Percentiles rank a stretch among this genome's conserved stretches.
Evolutionary conservation across 2,797 vertebrate genomes (phyloP).

Genomic region (Molothrus ater): DNA sequence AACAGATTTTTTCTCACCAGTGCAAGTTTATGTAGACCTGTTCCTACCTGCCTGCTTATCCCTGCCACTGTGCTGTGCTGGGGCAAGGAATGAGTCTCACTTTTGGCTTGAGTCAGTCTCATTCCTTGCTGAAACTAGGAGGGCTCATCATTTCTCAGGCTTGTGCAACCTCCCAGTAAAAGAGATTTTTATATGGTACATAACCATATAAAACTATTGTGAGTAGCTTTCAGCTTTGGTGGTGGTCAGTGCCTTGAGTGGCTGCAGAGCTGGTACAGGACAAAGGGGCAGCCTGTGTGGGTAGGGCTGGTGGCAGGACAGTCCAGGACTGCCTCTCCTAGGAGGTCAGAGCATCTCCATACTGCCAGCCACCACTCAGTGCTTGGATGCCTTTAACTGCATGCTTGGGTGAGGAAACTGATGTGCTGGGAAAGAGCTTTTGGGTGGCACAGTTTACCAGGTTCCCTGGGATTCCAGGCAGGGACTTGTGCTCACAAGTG

Average conservation of each 20-base stretch:
- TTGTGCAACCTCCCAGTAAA: background rate
- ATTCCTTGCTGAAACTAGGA: background rate
- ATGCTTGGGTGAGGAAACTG: background rate
- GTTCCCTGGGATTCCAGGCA: background rate
- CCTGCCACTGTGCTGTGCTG: background rate
- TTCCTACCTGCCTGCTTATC: background rate
- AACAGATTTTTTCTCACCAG: background rate
- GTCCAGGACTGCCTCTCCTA: background rate
- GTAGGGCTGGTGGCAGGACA: background rate
- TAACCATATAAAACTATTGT: background rate
- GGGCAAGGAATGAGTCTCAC: rapidly evolving
- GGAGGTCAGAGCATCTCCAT: background rate
- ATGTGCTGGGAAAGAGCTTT: background rate
- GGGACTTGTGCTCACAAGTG: background rate
- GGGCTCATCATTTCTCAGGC: background rate
- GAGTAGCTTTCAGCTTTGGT: background rate
- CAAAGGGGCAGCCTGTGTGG: background rate
- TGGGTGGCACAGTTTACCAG: background rate
- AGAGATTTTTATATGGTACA: background rate
- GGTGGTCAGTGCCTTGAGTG: background rate
- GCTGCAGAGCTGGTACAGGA: background rate
- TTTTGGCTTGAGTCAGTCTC: background rate
- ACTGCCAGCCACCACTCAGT: background rate
- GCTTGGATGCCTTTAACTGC: background rate
- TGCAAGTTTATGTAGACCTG: rapidly evolving